Evolutionary conservation across 1,140 invertebrate genomes (phyloP).

Genomic region (Eupeodes corollae): DNA sequence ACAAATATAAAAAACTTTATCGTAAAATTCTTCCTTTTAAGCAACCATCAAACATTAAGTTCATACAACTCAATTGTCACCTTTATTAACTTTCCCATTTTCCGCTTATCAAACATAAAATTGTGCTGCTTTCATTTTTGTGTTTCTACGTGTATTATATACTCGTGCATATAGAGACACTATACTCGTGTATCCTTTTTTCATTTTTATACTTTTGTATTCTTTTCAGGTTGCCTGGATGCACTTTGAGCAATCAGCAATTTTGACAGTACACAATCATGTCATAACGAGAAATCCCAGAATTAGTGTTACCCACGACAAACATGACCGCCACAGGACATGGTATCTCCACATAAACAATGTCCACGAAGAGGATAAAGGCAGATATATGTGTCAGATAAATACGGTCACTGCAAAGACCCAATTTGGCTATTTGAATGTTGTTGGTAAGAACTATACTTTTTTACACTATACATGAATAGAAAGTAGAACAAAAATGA

Average conservation of each 20-base stretch:
- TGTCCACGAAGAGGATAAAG: conserved; percentile 81
- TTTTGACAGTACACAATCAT: conserved; percentile 82
- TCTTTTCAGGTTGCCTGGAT: conserved; percentile 81
- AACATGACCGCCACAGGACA: conserved; percentile 60
- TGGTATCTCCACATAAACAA: conserved; percentile 87
- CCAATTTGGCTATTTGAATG: conserved; percentile 82
- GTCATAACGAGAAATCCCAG: conserved; percentile 86
- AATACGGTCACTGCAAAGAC: conserved; percentile 89
- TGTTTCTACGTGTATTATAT: no score
- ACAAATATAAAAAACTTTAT: no score
- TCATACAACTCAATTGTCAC: no score
- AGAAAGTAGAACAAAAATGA: no score
- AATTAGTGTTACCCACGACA: conserved; percentile 79
- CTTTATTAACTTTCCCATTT: no score
- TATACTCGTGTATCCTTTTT: conserved; percentile 3
- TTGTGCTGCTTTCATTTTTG: no score
- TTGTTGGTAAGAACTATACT: conserved; percentile 79
- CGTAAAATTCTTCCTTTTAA: no score
- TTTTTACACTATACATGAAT: no score
- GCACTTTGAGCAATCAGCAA: conserved; percentile 87
- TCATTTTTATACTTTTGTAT: conserved; percentile 6
- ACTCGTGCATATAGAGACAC: no score
- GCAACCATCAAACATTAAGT: no score
- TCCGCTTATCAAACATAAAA: no score
- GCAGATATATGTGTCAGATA: conserved; percentile 92